Base-by-base conservation (phyloP, 2,113 vertebrate genomes). In the Piprites chloris region DNA sequence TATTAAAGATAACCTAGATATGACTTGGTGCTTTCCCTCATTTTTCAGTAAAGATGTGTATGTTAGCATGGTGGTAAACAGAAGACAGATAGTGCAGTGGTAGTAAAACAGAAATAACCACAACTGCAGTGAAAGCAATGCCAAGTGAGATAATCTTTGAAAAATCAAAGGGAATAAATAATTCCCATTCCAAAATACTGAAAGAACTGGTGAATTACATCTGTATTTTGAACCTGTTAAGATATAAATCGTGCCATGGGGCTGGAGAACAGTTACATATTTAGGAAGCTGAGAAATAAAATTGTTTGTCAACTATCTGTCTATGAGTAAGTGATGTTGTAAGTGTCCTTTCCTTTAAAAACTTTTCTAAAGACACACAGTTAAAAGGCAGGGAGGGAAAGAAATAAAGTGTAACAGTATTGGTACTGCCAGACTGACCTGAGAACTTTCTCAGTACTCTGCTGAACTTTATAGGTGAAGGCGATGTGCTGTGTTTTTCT, bases 141-240 rank as follows among this genome's bases (percentile, higher is more conserved):
- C 71, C 73, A 72, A 83, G 87, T 66, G 20, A 91, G 32, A 52
- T 91, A 85, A 68, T 89, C 56, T 75, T 75, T 53, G 71, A 87
- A 87, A 95, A 95, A 85, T 69, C 63, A 73, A 67, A 82, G 28
- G n/a, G 58, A 90, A 89, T 76, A 63, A 78, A 62, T 90, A 79
- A 90, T 61, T 83, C 69, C 26, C 37, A 4, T 83, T 90, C 55
- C 46, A 73, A 55, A 85, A 75, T 58, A 69, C 18, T 44, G 53
- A 82, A 95, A 58, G 16, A 82, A 42, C 14, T 82, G 39, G 33
- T 82, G 50, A 62, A 63, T 53, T 89, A 21, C 17, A 56, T 72
- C 22, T 67, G 4, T 79, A 22, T 79, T 78, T 93, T 82, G 27
- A 65, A 63, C 63, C 22, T 75, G 4, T 65, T 62, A 74, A 52